Evolutionary conservation across 2,888 invertebrate genomes (phyloP).

Genomic region (Mellilla xanthometata): DNA sequence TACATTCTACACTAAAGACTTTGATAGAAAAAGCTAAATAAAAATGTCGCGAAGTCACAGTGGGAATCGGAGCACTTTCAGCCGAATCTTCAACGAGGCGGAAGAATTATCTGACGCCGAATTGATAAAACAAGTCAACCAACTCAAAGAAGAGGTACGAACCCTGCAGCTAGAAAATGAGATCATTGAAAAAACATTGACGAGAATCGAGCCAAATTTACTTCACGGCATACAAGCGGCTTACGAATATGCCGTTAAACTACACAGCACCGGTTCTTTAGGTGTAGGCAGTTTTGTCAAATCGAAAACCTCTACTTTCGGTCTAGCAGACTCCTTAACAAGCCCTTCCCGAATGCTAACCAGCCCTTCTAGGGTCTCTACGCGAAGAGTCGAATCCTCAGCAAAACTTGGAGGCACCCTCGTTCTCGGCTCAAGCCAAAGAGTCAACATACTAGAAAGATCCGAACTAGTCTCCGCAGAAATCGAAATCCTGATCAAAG

Average conservation of each 20-base stretch:
- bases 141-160: slow-evolving; percentile 53
- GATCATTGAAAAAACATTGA: slow-evolving; percentile 72
- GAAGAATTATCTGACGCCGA: slow-evolving; percentile 61
- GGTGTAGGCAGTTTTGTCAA: slow-evolving; percentile 51
- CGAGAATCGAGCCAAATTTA: slow-evolving; percentile 66
- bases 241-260: slow-evolving; percentile 58
- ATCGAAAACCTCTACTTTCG: slow-evolving; percentile 54
- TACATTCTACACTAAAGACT: no score
- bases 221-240: slow-evolving; percentile 73
- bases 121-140: slow-evolving; percentile 55
- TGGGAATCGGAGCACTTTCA: slow-evolving; percentile 43
- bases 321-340: slow-evolving; percentile 42
- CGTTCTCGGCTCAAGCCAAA: slow-evolving; percentile 56
- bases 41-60: slow-evolving; percentile 35
- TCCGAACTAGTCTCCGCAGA: slow-evolving; percentile 75
- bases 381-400: slow-evolving; percentile 59
- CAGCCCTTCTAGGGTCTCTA: slow-evolving; percentile 50
- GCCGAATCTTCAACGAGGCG: slow-evolving; percentile 47
- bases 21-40: background rate
- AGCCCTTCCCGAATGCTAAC: slow-evolving; percentile 53
- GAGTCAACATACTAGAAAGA: slow-evolving; percentile 76
- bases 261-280: slow-evolving; percentile 50
- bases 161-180: slow-evolving; percentile 75
- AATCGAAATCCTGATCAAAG: slow-evolving; percentile 66
- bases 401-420: slow-evolving; percentile 59